Conservation (phyloP, 37 sponge, comb jelly and placozoan genomes). For the Cladorhizidae sp. region DNA sequence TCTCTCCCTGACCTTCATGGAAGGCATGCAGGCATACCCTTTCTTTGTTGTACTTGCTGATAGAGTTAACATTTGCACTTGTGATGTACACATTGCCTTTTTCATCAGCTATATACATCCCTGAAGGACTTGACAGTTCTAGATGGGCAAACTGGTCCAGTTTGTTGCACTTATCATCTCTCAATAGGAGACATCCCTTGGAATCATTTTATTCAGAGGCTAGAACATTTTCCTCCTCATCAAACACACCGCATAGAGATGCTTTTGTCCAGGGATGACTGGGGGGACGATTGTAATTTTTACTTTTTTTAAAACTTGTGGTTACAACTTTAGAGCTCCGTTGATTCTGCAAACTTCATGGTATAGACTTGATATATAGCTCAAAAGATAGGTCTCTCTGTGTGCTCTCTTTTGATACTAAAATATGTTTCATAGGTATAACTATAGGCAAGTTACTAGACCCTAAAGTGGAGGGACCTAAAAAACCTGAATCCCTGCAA, state of each 20-base stretch:
- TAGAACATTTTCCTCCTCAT: slow-evolving; percentile 15
- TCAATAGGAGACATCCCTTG: neutral
- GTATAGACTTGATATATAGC: too few relatives aligned
- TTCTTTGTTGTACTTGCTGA: slow-evolving; percentile 22
- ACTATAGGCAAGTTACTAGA: too few relatives aligned
- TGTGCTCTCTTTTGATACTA: too few relatives aligned
- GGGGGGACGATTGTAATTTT: too few relatives aligned
- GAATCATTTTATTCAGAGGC: slow-evolving; percentile 30
- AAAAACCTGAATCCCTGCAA: too few relatives aligned
- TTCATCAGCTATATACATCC: slow-evolving; percentile 40
- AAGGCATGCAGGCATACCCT: slow-evolving; percentile 8
- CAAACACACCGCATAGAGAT: slow-evolving; percentile 27
- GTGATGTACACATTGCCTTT: slow-evolving; percentile 33
- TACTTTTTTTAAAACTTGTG: too few relatives aligned
- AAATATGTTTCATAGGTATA: too few relatives aligned
- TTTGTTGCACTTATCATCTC: slow-evolving; percentile 5
- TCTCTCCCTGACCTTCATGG: slow-evolving; percentile 20
- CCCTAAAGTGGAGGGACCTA: too few relatives aligned
- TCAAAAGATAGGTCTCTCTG: too few relatives aligned
- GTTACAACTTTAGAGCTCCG: too few relatives aligned
- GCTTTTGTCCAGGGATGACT: slow-evolving; percentile 14
- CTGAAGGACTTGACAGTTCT: slow-evolving; percentile 22
- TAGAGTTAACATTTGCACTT: slow-evolving; percentile 10
- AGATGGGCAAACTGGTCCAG: neutral
- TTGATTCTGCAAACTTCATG: too few relatives aligned